Evolutionary conservation across 2,888 invertebrate species (phyloP).

Genomic region (Chymomyza caudatula): DNA sequence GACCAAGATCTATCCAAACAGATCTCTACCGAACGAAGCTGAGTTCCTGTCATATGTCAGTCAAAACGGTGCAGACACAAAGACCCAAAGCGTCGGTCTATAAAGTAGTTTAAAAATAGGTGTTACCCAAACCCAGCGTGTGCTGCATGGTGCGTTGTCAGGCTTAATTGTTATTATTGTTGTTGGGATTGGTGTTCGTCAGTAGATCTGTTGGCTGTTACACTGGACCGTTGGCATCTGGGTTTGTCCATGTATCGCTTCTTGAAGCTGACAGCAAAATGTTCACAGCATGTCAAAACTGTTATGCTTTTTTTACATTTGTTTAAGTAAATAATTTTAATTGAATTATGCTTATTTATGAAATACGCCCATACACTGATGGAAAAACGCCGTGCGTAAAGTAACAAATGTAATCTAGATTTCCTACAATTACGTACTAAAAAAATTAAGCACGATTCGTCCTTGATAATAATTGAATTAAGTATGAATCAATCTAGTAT

Average conservation of each 20-base stretch:
- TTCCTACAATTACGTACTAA: too few species aligned
- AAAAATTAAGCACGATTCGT: too few species aligned
- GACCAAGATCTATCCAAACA: background rate
- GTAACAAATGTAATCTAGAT: too few species aligned
- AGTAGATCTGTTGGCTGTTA: constrained; percentile 11
- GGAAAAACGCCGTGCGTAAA: too few species aligned
- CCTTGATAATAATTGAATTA: too few species aligned
- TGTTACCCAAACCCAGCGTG: constrained; percentile 35
- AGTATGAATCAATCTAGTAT: too few species aligned
- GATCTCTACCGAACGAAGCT: background rate
- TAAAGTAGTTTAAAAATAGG: constrained; percentile 60
- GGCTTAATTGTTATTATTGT: constrained; percentile 63
- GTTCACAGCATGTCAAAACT: constrained; percentile 64
- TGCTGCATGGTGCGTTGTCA: constrained; percentile 37
- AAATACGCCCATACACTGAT: too few species aligned
- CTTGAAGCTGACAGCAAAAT: constrained; percentile 54
- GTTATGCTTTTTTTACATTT: constrained; percentile 43
- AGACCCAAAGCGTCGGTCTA: constrained; percentile 33
- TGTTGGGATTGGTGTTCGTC: constrained; percentile 32
- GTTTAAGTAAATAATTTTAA: constrained; percentile 38
- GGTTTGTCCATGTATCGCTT: constrained; percentile 10
- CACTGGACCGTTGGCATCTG: background rate
- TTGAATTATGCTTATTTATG: constrained; percentile 30
- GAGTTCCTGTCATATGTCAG: constrained; percentile 57
- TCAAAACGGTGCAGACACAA: constrained; percentile 46